Conservation (phyloP, 2,888 invertebrate genomes). For the Aleiodes alternator region DNA sequence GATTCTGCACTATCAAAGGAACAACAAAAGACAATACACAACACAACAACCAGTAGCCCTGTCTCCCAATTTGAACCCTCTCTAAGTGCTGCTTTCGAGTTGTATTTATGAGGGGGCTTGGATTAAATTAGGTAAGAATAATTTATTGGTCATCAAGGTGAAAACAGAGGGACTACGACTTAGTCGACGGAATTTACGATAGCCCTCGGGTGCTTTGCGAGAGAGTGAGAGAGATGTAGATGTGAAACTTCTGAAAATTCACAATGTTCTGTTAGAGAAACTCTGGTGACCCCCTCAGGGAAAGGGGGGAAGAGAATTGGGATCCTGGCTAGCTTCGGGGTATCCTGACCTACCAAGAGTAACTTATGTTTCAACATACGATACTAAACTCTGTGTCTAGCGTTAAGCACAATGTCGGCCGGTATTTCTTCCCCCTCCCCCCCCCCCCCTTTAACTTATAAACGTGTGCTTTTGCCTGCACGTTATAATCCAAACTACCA, state of each 20-base stretch:
- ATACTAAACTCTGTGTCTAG: constrained; percentile 18
- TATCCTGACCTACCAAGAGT: constrained; percentile 23
- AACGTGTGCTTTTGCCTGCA: constrained; percentile 28
- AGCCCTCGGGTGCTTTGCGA: constrained; percentile 17
- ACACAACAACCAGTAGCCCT: constrained; percentile 15
- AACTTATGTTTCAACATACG: constrained; percentile 31
- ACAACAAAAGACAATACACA: constrained; percentile 34
- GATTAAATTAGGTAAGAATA: constrained; percentile 58
- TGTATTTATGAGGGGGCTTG: constrained; percentile 55
- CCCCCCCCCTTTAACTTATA: constrained; percentile 31
- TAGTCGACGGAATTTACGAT: constrained; percentile 16
- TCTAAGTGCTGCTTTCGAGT: constrained; percentile 27
- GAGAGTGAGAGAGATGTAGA: neutral
- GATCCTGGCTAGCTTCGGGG: constrained; percentile 22
- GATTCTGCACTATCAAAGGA: constrained; percentile 11
- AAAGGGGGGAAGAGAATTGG: neutral
- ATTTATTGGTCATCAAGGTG: constrained; percentile 43
- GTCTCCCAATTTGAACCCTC: neutral
- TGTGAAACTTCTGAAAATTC: constrained; percentile 23
- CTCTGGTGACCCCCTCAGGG: constrained; percentile 22
- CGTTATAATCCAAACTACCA: constrained; percentile 27
- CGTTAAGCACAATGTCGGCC: constrained; percentile 19
- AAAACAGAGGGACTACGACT: constrained; percentile 5
- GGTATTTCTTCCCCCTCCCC: constrained; percentile 1
- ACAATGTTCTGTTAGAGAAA: constrained; percentile 16